A percentile compares a stretch with the other conserved stretches of the same genome.
Evolutionary conservation across 2,888 invertebrate species (phyloP).

Genomic region (Eurytoma californica): DNA sequence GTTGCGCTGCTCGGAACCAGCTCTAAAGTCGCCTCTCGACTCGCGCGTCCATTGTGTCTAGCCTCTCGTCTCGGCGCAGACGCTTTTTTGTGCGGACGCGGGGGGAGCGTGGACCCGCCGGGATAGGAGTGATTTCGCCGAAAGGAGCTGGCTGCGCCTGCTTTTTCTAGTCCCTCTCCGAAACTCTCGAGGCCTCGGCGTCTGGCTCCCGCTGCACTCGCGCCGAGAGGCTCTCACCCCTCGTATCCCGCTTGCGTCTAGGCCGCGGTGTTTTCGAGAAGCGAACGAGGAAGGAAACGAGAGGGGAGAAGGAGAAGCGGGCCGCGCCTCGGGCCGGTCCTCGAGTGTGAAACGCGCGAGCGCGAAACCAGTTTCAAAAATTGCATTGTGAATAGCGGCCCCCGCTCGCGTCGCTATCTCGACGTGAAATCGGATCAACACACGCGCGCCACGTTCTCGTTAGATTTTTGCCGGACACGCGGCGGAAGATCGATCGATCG

Average conservation of each 20-base stretch:
- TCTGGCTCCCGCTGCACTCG: neutral
- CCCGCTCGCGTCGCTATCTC: constrained; percentile 24
- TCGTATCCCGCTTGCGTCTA: constrained; percentile 13
- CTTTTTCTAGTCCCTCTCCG: constrained; percentile 28
- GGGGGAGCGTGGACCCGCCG: constrained; percentile 5
- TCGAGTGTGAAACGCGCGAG: constrained; percentile 35
- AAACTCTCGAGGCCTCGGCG: constrained; percentile 4
- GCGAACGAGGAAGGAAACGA: neutral
- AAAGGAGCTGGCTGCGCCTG: neutral
- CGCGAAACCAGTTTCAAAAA: constrained; percentile 49
- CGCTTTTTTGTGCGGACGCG: constrained; percentile 21
- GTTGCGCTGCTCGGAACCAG: no score
- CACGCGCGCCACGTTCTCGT: constrained; percentile 5
- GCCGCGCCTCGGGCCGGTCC: constrained; percentile 1
- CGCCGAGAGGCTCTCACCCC: no score
- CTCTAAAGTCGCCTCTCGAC: constrained; percentile 20
- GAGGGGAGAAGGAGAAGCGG: neutral
- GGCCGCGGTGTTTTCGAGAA: constrained; percentile 18
- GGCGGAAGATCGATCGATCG: constrained; percentile 13
- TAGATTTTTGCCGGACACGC: constrained; percentile 21
- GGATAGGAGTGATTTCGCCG: constrained; percentile 19
- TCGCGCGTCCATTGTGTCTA: constrained; percentile 4
- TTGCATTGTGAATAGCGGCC: constrained; percentile 31
- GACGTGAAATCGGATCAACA: constrained; percentile 37
- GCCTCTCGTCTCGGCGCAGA: constrained; percentile 17